Evolutionary conservation across 1,140 invertebrate genomes (phyloP), one percentile per base, ranked within the genome.

Genomic region (Leguminivora glycinivorella): DNA sequence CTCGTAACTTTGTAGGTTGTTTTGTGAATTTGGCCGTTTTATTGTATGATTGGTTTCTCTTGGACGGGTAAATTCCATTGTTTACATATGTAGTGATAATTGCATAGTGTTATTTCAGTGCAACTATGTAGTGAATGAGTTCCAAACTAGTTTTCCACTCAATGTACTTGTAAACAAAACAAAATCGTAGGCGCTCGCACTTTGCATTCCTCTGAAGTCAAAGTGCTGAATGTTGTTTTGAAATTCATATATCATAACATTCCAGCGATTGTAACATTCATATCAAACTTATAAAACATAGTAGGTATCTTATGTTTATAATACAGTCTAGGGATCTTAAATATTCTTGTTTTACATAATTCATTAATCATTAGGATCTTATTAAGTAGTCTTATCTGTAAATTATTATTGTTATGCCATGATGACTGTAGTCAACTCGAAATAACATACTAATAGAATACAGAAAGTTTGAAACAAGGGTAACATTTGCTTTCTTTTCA

Each of bases 31-130:
- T 63, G 19, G 58, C 26, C 26, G 25, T n/a, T 29, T 14, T 63
- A n/a, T 26, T 14, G 2, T 31, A 14, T 31, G 9, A 9, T 19
- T 17, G 26, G 25, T 52, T 63, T 34, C n/a, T 63, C 7, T 5
- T 31, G 25, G 26, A 63, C 31, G 58, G 58, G 58, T 63, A 63
- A 29, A 29, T 34, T 31, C n/a, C n/a, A 22, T 52, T 52, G 47
- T 52, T 52, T 52, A 52, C 47, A 7, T 52, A 9, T 52, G 10
- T 2, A 43, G 40, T 52, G 47, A 17, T 52, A 10, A 52, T 22
- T 52, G 47, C 19, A 9, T 19, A 22, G 43, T 19, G 17, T 52
- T 19, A 43, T 52, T 19, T 22, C n/a, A 52, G 22, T n/a, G 43
- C 12, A 6, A 52, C 19, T 22, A 22, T 9, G 19, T 52, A 52